Evolutionary conservation across 2,797 vertebrate species (phyloP), one percentile per base, ranked within the genome.

Genomic region (Hafferia zeledoni): DNA sequence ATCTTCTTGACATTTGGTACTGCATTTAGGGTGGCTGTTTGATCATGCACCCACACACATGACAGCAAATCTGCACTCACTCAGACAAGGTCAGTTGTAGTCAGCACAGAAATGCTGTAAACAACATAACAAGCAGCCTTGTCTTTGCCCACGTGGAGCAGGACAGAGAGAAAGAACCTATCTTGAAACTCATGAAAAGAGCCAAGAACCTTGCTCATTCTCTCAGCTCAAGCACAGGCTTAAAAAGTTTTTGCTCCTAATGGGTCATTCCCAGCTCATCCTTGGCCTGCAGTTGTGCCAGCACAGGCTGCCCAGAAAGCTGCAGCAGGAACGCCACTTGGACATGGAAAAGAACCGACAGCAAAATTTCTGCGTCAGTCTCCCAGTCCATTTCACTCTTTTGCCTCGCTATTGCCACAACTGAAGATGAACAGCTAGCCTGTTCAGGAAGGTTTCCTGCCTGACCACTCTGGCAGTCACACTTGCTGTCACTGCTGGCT

Each of bases 271-370:
- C 22, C 13, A 30, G 55, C 41, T 81, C 55, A 43, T 11, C 23
- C 37, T 52, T 72, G 35, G 27, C 52, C 46, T 52, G 23, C 52
- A 43, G 41, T 31, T 72, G 16, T 57, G 28, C 43, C 68, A 28
- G 10, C 3, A n/a, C 7, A 35, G 17, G 5, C 41, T 49, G 37
- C 50, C 14, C 31, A 37, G 10, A 59, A 77, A 83, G 46, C 30
- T 1, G 4, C 0, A 0, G 20, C 7, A 63, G 37, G 57, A 83
- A 44, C 0, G 2, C 9, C 0, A 2, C 50, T 81, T 50, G 56
- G 43, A 76, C 16, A 23, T 2, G 6, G 71, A 30, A 65, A 33
- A 78, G 33, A 85, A 43, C n/a, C 19, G 33, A 43, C 15, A 60
- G 41, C 3, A 53, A 52, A 52, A 30, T 11, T 60, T 81, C 37